Evolutionary conservation across 2,888 invertebrate species (phyloP), one percentile per base, ranked within the genome.

Genomic region (Muscina levida): DNA sequence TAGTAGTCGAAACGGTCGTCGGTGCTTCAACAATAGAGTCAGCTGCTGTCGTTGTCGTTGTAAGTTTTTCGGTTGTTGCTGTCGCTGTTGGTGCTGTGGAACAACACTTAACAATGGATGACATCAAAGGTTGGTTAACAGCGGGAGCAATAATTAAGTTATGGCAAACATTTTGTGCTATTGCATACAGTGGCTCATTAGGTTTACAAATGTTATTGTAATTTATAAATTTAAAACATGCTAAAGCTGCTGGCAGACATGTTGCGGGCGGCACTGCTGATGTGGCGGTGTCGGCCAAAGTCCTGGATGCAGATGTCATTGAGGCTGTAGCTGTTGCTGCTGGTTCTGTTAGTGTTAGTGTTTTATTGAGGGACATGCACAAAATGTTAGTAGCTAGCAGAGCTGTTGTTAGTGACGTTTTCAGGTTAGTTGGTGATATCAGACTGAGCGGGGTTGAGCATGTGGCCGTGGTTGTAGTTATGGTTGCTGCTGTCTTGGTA

Each of bases 111-210:
- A 83, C 85, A 71, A 85, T 87, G 78, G 84, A 84, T 73, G 87
- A 85, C 85, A 86, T 86, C 83, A 88, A 83, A 71, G 87, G 84
- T 85, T 88, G 84, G 59, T 86, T 87, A 37, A 89, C 79, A 74
- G 87, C 88, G 71, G 85, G 83, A 68, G 89, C 87, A 77, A 87
- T 85, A 71, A 84, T 86, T 84, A 89, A 86, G 82, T 84, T 87
- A 80, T 85, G 85, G 82, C 86, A 85, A 83, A 84, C 80, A 82
- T 89, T 89, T 87, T 90, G 89, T 87, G 90, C 89, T 84, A 87
- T 89, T 46, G 89, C 89, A 84, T 90, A 90, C 83, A 90, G 85
- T 65, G 90, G 89, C 83, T 89, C 88, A 75, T 79, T 84, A 62
- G 82, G 82, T 83, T 83, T 83, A 72, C 83, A 83, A 74, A 82